These are phyloP conservation scores for Oppia nitens DNA, from an alignment of 1,140 invertebrate genomes.

Conservation along the genomic window DNA sequence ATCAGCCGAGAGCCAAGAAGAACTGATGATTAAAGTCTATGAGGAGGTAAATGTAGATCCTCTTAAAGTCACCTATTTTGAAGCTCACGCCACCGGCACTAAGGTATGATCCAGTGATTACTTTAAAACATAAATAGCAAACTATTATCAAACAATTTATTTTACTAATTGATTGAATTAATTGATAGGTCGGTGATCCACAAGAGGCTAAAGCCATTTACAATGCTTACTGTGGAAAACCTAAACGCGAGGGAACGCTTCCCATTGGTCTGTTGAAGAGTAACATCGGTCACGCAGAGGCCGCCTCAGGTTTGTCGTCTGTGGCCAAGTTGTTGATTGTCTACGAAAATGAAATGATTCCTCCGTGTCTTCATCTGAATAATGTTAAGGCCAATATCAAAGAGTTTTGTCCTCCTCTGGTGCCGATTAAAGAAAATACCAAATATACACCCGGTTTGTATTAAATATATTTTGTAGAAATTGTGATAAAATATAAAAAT, in stretches of 20 bases:
- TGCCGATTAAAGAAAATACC: conserved; percentile 34
- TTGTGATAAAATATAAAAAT: no score
- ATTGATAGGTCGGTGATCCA: conserved; percentile 69
- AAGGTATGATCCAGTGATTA: conserved; percentile 78
- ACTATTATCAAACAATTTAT: conserved; percentile 43
- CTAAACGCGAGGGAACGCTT: conserved; percentile 67
- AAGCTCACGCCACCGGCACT: conserved; percentile 34
- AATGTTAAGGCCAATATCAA: conserved; percentile 36
- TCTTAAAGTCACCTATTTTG: conserved; percentile 27
- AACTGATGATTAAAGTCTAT: conserved; percentile 27
- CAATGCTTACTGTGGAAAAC: no score
- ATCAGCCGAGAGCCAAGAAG: conserved; percentile 22
- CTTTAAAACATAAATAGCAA: conserved; percentile 78
- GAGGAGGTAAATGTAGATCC: conserved; percentile 28
- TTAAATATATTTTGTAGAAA: conserved; percentile 25
- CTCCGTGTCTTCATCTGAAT: conserved; percentile 37
- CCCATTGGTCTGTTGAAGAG: no score
- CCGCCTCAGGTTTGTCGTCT: conserved; percentile 53
- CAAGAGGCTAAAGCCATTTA: conserved; percentile 70
- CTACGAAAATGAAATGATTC: conserved; percentile 33
- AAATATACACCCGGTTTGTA: conserved; percentile 30
- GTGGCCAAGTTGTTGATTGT: conserved; percentile 33
- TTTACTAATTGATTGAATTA: conserved; percentile 79
- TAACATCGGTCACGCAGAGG: conserved; percentile 80
- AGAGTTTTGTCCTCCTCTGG: conserved; percentile 55